These are phyloP conservation scores for Drosophila prosaltans DNA, from an alignment of 1,140 invertebrate genomes.

Conservation along the genomic window DNA sequence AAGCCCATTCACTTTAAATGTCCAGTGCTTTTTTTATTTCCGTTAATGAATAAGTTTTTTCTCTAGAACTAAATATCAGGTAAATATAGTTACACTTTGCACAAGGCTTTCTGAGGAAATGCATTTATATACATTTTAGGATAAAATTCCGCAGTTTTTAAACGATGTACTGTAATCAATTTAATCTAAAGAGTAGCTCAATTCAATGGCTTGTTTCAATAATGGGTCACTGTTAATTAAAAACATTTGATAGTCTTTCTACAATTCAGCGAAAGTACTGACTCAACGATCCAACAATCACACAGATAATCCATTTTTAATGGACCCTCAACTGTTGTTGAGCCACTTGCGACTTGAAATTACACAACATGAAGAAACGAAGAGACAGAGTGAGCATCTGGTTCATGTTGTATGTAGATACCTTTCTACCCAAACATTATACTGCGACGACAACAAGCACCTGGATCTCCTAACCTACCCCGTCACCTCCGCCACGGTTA, in stretches of 20 bases:
- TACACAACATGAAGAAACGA: slow-evolving; percentile 44
- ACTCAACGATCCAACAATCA: slow-evolving; percentile 37
- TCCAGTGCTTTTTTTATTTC: too few species aligned
- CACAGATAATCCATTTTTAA: slow-evolving; percentile 65
- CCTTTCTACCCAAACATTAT: slow-evolving; percentile 3
- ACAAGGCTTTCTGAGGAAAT: too few species aligned
- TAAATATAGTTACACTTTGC: too few species aligned
- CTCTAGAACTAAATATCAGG: too few species aligned
- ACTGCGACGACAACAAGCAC: slow-evolving; percentile 15
- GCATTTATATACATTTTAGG: too few species aligned
- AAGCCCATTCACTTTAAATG: too few species aligned
- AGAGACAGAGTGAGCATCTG: slow-evolving; percentile 18
- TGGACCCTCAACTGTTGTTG: slow-evolving; percentile 59
- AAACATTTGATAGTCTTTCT: neutral
- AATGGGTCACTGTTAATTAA: neutral
- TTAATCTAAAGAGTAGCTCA: too few species aligned
- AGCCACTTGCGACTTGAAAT: slow-evolving; percentile 59
- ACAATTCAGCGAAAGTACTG: slow-evolving; percentile 7
- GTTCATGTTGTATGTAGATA: slow-evolving; percentile 6
- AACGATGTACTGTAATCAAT: too few species aligned
- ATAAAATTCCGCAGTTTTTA: too few species aligned
- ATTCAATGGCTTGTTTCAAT: neutral
- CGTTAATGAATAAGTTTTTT: too few species aligned
- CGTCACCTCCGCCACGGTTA: neutral
- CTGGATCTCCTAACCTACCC: neutral